Conservation (phyloP, 2,888 invertebrate species). For the Endomychus coccineus region DNA sequence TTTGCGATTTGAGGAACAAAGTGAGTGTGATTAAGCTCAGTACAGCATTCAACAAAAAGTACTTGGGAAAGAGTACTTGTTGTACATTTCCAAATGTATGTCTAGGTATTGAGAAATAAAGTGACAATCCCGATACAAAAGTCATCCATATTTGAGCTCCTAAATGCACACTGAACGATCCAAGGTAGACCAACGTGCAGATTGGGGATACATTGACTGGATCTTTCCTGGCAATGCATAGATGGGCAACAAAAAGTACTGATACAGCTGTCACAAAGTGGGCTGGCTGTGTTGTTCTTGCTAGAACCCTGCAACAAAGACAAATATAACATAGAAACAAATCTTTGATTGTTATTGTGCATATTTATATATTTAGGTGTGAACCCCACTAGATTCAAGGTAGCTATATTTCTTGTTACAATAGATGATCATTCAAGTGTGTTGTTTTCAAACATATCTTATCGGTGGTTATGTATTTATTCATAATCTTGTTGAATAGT, state of each 20-base stretch:
- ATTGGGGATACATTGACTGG: slow-evolving; percentile 37
- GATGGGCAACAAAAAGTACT: slow-evolving; percentile 48
- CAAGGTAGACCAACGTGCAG: slow-evolving; percentile 64
- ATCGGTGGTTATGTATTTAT: too few species aligned
- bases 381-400: too few species aligned
- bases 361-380: too few species aligned
- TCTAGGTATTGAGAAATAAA: slow-evolving; percentile 79
- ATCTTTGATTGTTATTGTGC: too few species aligned
- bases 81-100: slow-evolving; percentile 85
- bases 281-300: slow-evolving; percentile 68
- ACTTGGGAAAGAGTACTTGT: slow-evolving; percentile 77
- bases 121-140: slow-evolving; percentile 77
- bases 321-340: too few species aligned
- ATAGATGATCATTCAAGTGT: too few species aligned
- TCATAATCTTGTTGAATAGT: too few species aligned
- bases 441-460: too few species aligned
- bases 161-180: slow-evolving; percentile 72
- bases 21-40: slow-evolving; percentile 67
- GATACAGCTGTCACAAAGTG: slow-evolving; percentile 65
- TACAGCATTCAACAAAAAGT: slow-evolving; percentile 71
- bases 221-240: slow-evolving; percentile 32
- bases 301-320: slow-evolving; percentile 55
- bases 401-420: too few species aligned
- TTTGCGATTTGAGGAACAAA: slow-evolving; percentile 61
- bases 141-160: slow-evolving; percentile 93